Percentiles rank a stretch among this genome's conserved stretches.
These are phyloP conservation scores for Luscinia luscinia DNA, from an alignment of 2,797 vertebrate species.

Conservation along the genomic window DNA sequence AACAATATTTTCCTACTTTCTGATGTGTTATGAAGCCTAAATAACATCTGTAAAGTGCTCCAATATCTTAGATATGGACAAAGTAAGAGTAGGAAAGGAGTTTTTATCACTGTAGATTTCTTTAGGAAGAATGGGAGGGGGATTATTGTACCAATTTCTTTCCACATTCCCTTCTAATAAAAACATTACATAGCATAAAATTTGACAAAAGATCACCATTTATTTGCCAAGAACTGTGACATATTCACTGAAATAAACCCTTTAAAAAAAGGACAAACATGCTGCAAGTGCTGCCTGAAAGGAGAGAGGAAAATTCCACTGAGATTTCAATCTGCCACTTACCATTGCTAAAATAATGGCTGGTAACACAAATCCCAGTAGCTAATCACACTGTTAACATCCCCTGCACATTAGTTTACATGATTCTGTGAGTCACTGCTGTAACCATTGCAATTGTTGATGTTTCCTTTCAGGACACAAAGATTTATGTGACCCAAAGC, in stretches of 20 bases:
- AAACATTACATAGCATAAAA: slow-evolving; percentile 22
- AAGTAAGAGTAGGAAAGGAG: neutral
- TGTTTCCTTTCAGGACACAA: neutral
- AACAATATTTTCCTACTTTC: neutral
- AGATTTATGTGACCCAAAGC: neutral
- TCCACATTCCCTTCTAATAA: slow-evolving; percentile 12
- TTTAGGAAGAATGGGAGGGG: neutral
- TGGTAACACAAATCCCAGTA: slow-evolving; percentile 36
- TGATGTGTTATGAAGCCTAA: neutral
- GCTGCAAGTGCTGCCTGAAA: slow-evolving; percentile 6
- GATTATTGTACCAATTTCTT: neutral
- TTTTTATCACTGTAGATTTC: neutral
- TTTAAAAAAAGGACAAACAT: neutral
- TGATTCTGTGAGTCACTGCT: neutral
- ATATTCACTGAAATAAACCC: neutral
- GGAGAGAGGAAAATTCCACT: slow-evolving; percentile 63
- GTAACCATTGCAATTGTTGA: neutral
- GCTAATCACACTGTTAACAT: slow-evolving; percentile 35
- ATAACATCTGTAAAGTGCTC: neutral
- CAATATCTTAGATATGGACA: neutral
- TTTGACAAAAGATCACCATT: neutral
- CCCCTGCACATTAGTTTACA: neutral
- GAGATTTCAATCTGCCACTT: slow-evolving; percentile 61
- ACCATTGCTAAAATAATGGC: slow-evolving; percentile 13
- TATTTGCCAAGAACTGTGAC: slow-evolving; percentile 14